phyloP scores from a whole-genome alignment of 23 tunicate species.

The Pegea sp. region DNA sequence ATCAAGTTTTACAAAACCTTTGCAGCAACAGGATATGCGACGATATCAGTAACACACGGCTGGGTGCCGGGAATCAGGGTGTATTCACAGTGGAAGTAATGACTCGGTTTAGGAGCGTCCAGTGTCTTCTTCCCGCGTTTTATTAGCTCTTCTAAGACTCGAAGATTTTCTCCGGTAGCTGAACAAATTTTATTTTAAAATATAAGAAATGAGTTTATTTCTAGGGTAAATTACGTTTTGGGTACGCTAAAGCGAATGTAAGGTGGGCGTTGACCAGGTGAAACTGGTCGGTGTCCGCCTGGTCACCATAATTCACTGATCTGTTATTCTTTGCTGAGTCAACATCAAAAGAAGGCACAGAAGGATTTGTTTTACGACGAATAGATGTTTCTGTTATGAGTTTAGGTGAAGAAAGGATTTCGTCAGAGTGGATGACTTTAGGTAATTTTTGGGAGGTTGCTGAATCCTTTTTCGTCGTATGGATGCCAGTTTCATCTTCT shows the following conservation, averaged over 20 bases:
- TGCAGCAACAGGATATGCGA: slow-evolving; percentile 72
- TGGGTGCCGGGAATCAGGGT: slow-evolving; percentile 27
- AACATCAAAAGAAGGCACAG: no score
- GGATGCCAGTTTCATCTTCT: no score
- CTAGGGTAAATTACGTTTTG: slow-evolving; percentile 51
- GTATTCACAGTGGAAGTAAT: slow-evolving; percentile 63
- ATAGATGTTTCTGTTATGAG: slow-evolving; percentile 9
- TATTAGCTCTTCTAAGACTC: slow-evolving; percentile 49
- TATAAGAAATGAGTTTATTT: no score
- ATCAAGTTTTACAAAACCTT: slow-evolving; percentile 12
- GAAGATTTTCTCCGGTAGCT: slow-evolving; percentile 50
- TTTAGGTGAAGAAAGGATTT: slow-evolving; percentile 1
- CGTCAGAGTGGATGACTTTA: slow-evolving; percentile 2
- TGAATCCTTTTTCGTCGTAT: no score
- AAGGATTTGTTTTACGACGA: no score
- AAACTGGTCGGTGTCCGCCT: background rate
- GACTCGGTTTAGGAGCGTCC: slow-evolving; percentile 66
- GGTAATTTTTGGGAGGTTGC: slow-evolving; percentile 2
- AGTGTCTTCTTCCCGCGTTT: slow-evolving; percentile 43
- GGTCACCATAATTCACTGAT: no score
- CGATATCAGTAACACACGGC: slow-evolving; percentile 44
- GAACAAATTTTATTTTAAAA: no score
- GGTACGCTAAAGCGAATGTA: slow-evolving; percentile 46
- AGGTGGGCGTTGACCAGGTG: slow-evolving; percentile 14
- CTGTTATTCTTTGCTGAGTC: no score